Evolutionary conservation across 1,140 invertebrate species (phyloP).

Genomic region (Drosophila funebris): DNA sequence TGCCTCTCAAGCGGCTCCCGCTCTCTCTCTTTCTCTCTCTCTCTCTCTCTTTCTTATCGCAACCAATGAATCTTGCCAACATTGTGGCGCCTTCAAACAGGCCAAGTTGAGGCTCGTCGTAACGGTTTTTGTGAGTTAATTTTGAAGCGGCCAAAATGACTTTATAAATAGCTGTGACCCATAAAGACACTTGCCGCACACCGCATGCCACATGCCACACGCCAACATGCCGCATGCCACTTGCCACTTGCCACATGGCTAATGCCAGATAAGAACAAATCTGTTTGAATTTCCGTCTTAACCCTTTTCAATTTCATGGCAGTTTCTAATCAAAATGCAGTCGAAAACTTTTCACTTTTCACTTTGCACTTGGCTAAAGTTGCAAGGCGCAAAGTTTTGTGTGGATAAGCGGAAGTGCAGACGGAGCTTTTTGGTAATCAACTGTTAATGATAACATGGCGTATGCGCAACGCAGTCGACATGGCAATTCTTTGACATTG

Average conservation of each 20-base stretch:
- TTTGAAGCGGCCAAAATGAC: constrained; percentile 58
- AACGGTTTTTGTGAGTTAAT: constrained; percentile 49
- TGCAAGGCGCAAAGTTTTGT: constrained; percentile 48
- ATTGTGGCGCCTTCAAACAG: constrained; percentile 49
- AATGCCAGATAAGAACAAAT: constrained; percentile 27
- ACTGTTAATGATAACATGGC: constrained; percentile 55
- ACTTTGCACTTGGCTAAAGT: constrained; percentile 52
- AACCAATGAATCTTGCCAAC: constrained; percentile 65
- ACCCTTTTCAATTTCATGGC: constrained; percentile 46
- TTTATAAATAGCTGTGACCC: constrained; percentile 73
- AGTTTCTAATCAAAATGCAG: constrained; percentile 66
- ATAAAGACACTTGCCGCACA: constrained; percentile 38
- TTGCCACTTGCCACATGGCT: constrained; percentile 1
- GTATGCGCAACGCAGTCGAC: constrained; percentile 30
- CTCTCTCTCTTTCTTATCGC: constrained; percentile 41
- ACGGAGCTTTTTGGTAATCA: constrained; percentile 20
- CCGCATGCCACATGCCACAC: constrained; percentile 5
- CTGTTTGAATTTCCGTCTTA: constrained; percentile 20
- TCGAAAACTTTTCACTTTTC: constrained; percentile 59
- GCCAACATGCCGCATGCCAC: too few relatives aligned
- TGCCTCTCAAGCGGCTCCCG: too few relatives aligned
- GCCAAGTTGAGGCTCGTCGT: constrained; percentile 20
- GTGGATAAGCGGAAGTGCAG: constrained; percentile 41
- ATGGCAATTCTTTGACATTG: constrained; percentile 10
- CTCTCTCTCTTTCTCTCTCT: constrained; percentile 8